phyloP scores from a whole-genome alignment of 2,797 vertebrate species.

The Emydoidea blandingii region DNA sequence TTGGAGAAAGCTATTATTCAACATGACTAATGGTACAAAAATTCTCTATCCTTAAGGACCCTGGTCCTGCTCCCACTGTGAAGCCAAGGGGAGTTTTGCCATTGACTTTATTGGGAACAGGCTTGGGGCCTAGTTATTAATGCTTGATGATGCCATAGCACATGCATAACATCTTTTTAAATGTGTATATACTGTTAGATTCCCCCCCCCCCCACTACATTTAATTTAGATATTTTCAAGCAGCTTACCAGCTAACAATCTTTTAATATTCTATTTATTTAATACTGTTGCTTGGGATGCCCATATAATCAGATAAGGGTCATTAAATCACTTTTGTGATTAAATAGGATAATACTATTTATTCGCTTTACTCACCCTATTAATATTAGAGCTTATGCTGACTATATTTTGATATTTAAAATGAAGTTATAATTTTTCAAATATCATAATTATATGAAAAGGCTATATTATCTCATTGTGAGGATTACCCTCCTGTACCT shows the following conservation, averaged over 20 bases:
- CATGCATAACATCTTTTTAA: conserved; percentile 72
- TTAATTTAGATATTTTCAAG: conserved; percentile 83
- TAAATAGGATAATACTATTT: conserved; percentile 85
- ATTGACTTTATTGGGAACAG: conserved; percentile 10
- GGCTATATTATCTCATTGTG: conserved; percentile 80
- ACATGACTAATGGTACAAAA: neutral
- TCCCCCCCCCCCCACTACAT: conserved; percentile 44
- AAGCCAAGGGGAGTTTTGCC: conserved; percentile 28
- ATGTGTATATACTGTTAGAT: conserved; percentile 77
- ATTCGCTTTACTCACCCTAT: conserved; percentile 80
- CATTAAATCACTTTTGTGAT: conserved; percentile 86
- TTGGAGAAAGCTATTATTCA: neutral
- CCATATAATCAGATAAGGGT: conserved; percentile 85
- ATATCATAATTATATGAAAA: conserved; percentile 79
- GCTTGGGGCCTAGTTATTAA: conserved; percentile 38
- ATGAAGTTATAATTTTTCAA: conserved; percentile 78
- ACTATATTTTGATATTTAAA: conserved; percentile 76
- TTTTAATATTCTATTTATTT: conserved; percentile 85
- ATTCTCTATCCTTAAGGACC: conserved; percentile 6
- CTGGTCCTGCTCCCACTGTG: neutral
- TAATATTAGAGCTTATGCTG: conserved; percentile 81
- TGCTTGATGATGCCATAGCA: conserved; percentile 55
- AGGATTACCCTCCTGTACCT: conserved; percentile 78
- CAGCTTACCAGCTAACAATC: conserved; percentile 82
- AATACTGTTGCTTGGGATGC: conserved; percentile 79